phyloP scores from a whole-genome alignment of 2,888 invertebrate species.

The Pollenia labialis region DNA sequence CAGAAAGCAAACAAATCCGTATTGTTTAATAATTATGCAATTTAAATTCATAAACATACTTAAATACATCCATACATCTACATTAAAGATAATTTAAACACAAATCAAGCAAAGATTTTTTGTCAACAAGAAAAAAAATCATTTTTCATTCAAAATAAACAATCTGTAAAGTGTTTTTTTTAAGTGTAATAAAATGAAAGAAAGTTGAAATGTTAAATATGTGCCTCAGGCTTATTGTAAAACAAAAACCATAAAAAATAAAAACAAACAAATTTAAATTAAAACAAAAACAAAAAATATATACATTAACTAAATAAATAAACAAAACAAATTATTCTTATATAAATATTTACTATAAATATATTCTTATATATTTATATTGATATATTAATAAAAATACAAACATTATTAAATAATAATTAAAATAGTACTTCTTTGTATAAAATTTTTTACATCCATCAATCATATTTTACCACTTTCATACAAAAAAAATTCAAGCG shows the following conservation, averaged over 20 bases:
- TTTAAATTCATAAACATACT: background rate
- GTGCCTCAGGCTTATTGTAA: conserved; percentile 83
- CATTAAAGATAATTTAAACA: conserved; percentile 1
- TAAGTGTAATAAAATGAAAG: conserved; percentile 65
- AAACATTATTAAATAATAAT: conserved; percentile 54
- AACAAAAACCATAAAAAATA: conserved; percentile 76
- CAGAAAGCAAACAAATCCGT: conserved; percentile 9
- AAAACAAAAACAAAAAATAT: background rate
- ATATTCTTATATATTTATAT: conserved; percentile 75
- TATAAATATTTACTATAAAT: conserved; percentile 72
- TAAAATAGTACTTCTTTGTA: conserved; percentile 51
- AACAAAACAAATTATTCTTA: conserved; percentile 68
- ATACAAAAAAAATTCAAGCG: background rate
- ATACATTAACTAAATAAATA: conserved; percentile 55
- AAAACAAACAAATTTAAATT: conserved; percentile 3
- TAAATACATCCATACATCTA: conserved; percentile 10
- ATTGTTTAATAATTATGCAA: conserved; percentile 22
- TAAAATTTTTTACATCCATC: conserved; percentile 50
- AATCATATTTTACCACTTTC: background rate
- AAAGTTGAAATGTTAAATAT: conserved; percentile 73
- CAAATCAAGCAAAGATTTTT: conserved; percentile 37
- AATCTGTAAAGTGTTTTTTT: conserved; percentile 41
- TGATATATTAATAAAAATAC: conserved; percentile 61
- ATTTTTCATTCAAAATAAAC: conserved; percentile 22
- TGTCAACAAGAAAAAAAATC: conserved; percentile 1